A percentile compares a stretch with the other conserved stretches of the same genome.
Conservation (phyloP, 2,113 vertebrate genomes). For the Anthoscopus minutus region DNA sequence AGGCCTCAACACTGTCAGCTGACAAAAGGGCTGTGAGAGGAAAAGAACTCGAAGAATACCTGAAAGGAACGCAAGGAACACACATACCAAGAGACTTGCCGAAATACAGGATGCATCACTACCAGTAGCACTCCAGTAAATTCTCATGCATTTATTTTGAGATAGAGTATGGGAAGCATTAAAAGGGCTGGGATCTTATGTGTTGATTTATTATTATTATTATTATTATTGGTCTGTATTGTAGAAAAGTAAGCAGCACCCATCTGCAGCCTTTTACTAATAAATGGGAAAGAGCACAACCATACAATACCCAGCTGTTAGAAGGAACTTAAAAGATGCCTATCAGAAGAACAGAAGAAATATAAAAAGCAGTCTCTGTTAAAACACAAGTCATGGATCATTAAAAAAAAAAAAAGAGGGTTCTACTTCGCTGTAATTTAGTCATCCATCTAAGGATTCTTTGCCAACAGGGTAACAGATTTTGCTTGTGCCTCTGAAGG, state of each 20-base stretch:
- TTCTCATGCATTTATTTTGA: neutral
- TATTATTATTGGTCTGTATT: too few relatives aligned
- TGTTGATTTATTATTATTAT: too few relatives aligned
- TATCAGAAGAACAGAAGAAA: neutral
- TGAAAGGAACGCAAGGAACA: neutral
- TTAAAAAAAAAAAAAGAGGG: accelerated
- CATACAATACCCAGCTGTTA: neutral
- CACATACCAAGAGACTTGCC: neutral
- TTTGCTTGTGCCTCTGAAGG: neutral
- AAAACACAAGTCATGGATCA: neutral
- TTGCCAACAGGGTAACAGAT: neutral
- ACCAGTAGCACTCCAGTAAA: neutral
- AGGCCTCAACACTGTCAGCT: neutral
- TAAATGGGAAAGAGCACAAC: neutral
- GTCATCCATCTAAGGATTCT: neutral
- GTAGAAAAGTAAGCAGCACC: neutral
- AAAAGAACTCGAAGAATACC: neutral
- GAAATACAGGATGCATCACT: neutral
- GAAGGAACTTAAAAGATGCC: neutral
- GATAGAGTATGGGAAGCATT: neutral
- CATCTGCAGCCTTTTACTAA: neutral
- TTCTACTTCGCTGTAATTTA: neutral
- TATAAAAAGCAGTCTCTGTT: neutral
- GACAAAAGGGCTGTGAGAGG: neutral
- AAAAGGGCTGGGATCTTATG: neutral